phyloP scores from a whole-genome alignment of 1,140 invertebrate genomes.

The Heliconius himera region DNA sequence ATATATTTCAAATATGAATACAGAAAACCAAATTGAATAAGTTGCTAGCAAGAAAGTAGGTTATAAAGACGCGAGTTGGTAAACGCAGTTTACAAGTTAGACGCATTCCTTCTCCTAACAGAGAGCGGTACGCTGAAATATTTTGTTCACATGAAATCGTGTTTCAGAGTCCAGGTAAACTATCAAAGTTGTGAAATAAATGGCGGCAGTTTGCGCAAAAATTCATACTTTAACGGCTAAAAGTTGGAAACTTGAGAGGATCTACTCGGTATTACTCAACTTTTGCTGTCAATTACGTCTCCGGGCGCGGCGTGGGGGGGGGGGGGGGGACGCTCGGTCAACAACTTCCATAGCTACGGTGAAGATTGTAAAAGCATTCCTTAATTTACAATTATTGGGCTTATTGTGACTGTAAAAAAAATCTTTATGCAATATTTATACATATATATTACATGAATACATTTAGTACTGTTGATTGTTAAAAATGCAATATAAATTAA shows the following conservation, averaged over 20 bases:
- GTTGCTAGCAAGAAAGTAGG: constrained; percentile 1
- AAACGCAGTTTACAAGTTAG: constrained; percentile 13
- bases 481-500: too few species aligned
- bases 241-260: constrained; percentile 44
- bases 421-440: background rate
- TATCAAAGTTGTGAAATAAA: constrained; percentile 49
- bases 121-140: constrained; percentile 21
- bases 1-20: background rate
- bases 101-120: constrained; percentile 12
- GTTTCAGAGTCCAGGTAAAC: constrained; percentile 42
- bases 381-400: constrained; percentile 4
- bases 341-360: constrained; percentile 38
- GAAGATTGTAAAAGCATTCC: constrained; percentile 30
- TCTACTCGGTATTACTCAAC: constrained; percentile 46
- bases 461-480: too few species aligned
- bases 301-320: constrained; percentile 10
- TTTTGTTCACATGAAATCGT: constrained; percentile 32
- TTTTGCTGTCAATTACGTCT: constrained; percentile 54
- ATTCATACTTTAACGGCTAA: constrained; percentile 46
- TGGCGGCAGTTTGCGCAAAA: constrained; percentile 49
- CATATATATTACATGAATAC: too few species aligned
- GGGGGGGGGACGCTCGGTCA: constrained; percentile 42
- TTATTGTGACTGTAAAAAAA: background rate
- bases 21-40: background rate
- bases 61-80: constrained; percentile 14